Evolutionary conservation across 2,797 vertebrate species (phyloP), one percentile per base, ranked within the genome.

Genomic region (Gymnothorax javanicus): DNA sequence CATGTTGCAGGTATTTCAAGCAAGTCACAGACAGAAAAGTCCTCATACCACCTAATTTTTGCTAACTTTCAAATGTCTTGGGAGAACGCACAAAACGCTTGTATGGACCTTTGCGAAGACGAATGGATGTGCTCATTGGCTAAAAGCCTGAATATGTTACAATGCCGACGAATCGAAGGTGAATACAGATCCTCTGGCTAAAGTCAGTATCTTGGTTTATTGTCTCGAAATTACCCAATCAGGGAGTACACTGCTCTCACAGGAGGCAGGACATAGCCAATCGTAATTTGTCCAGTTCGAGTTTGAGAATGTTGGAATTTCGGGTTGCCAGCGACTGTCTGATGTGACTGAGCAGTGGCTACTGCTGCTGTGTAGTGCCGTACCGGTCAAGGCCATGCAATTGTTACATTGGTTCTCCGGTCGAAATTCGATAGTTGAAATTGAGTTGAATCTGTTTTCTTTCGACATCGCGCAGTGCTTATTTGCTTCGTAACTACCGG

Each of bases 41-140:
- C 52, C 4, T 50, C 73, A 77, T 20, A 15, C 52, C 25, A 23
- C 50, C 20, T n/a, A 25, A 81, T 20, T 5, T 52, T 52, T 12
- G 73, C 73, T 77, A 50, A 77, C 73, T 77, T 56, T 56, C 17
- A 81, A 81, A 81, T 54, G 56, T 56, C 77, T 56, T 81, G 50
- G 52, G 23, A 81, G n/a, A 81, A 17, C 8, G 33, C 20, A 75
- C 13, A 52, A 23, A 52, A 54, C 15, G 33, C 6, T 11, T 2
- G 12, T 20, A 52, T n/a, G 54, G 20, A 6, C 77, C 9, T 52
- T 56, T 81, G 8, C 50, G 50, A 50, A 23, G 52, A 23, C 20
- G 5, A 81, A 81, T 33, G 50, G 17, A n/a, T n/a, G 20, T 81
- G 20, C 11, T 81, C 77, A 81, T 81, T 81, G 77, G 77, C 77